These are phyloP conservation scores for Paradisaea rubra DNA, from an alignment of 2,113 vertebrate genomes.

Conservation along the genomic window DNA sequence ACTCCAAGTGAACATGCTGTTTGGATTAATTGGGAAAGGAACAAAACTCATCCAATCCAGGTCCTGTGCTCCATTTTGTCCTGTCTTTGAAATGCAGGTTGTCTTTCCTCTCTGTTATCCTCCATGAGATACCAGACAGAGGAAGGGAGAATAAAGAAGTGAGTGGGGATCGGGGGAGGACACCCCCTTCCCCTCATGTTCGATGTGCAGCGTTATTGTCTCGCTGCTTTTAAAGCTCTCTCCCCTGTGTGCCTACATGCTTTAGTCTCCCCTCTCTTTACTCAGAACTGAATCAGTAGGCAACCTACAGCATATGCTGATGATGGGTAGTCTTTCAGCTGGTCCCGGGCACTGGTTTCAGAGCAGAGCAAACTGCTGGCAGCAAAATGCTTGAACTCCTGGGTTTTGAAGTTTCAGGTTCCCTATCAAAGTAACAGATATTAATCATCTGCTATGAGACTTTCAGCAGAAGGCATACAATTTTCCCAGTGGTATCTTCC, in stretches of 20 bases:
- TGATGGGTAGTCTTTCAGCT: slow-evolving; percentile 6
- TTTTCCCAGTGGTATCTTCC: slow-evolving; percentile 28
- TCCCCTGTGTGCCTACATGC: neutral
- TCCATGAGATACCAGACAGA: neutral
- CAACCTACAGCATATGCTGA: neutral
- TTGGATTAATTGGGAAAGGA: neutral
- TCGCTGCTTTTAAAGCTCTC: neutral
- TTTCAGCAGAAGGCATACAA: slow-evolving; percentile 18
- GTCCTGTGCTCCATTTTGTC: neutral
- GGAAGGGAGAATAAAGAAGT: neutral
- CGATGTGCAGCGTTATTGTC: neutral
- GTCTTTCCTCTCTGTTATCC: neutral
- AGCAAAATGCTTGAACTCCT: slow-evolving; percentile 45
- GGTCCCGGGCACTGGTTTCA: neutral
- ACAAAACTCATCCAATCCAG: neutral
- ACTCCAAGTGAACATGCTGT: neutral
- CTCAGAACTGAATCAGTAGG: slow-evolving; percentile 1
- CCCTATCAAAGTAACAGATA: slow-evolving; percentile 42
- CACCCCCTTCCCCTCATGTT: neutral
- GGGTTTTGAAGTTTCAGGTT: slow-evolving; percentile 43
- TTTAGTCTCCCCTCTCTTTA: slow-evolving; percentile 6
- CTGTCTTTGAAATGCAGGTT: neutral
- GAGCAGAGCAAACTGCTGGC: slow-evolving; percentile 29
- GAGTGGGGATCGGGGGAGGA: neutral
- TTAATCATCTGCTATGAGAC: neutral